A percentile compares a stretch with the other conserved stretches of the same genome.
These are phyloP conservation scores for Acanthurus leucopareius DNA, from an alignment of 2,797 vertebrate species.

Conservation along the genomic window DNA sequence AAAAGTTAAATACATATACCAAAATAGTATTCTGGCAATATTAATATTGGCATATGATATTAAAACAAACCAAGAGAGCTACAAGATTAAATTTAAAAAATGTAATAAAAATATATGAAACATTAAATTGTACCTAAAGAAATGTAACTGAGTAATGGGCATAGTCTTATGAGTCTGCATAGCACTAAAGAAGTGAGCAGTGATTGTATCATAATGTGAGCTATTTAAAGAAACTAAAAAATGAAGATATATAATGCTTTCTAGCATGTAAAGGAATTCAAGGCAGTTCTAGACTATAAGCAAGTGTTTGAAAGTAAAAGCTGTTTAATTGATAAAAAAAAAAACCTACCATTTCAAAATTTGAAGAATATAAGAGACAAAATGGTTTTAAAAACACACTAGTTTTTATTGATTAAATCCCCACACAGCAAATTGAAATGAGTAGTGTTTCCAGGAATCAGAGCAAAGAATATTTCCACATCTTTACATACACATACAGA, in stretches of 20 bases:
- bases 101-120: not conserved
- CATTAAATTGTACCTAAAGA: not conserved
- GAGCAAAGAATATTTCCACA: constrained; percentile 61
- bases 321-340: not conserved
- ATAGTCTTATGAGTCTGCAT: no score
- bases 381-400: constrained; percentile 68
- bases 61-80: no score
- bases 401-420: constrained; percentile 84
- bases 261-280: not conserved
- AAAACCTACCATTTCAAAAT: not conserved
- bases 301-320: no score
- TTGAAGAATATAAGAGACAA: constrained; percentile 4
- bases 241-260: not conserved
- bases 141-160: no score
- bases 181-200: no score
- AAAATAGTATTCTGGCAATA: no score
- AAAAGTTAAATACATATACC: no score
- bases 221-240: not conserved
- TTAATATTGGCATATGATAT: no score
- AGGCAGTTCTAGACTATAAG: no score
- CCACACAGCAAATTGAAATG: constrained; percentile 78
- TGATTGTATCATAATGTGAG: not conserved
- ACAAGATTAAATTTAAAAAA: not conserved
- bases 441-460: constrained; percentile 63
- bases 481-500: constrained; percentile 70